Evolutionary conservation across 2,113 vertebrate species (phyloP), one percentile per base, ranked within the genome.

Genomic region (Piaya cayana): DNA sequence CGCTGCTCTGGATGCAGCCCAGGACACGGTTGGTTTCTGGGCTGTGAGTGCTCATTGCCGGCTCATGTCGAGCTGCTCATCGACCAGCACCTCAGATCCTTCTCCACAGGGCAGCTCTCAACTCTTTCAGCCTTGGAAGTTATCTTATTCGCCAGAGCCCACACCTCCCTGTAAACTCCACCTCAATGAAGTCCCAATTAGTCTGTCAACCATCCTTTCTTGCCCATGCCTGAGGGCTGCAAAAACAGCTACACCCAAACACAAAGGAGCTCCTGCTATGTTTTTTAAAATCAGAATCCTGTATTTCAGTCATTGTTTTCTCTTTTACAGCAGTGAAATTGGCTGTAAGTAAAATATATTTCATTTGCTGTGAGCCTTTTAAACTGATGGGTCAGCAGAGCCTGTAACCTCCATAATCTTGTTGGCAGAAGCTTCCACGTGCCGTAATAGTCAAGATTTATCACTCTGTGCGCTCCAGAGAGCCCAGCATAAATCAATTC

Each of bases 141-240:
- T 45, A 42, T 92, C 70, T 86, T 63, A 83, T 81, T 79, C 92
- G 65, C 36, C 56, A 84, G 83, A 88, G 62, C 82, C 45, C 71
- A 59, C 1, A 0, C 74, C 59, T 77, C 55, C 55, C 49, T 79
- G 45, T 60, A 55, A 88, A 71, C 58, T 92, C 84, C 53, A 53
- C 78, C 85, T 72, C 68, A 83, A 72, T 83, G 70, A 60, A 91
- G 58, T 29, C 81, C 71, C 84, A 90, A 62, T 85, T 74, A 90
- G 76, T 39, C 71, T 86, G 85, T 67, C 87, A 78, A 4, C 8
- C 79, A 82, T 25, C 67, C 88, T 47, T 58, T 86, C 75, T 82
- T 63, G 30, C 62, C 82, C 59, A 22, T 0, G 23, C 85, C 68
- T 8, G 11, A 88, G 60, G 87, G 82, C 79, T 95, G 72, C 5